Base-by-base conservation (phyloP, 1,140 invertebrate genomes). In the Atta texana region DNA sequence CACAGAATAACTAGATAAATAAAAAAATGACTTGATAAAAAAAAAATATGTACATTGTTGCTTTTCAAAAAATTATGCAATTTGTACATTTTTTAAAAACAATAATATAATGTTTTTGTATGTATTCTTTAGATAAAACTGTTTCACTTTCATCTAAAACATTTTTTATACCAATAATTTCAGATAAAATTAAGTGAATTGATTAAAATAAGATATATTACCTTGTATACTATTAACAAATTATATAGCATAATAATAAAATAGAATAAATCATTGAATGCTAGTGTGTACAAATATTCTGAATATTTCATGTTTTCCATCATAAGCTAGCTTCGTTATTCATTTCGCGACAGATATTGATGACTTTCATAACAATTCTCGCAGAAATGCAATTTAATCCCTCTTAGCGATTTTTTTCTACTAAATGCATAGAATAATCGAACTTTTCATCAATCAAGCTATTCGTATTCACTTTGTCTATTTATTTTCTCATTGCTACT, bases 401-500 rank as follows among this genome's bases (percentile, higher is more conserved):
- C 59, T 28, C 57, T 78, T 69, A 82, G n/a, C 34, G 55, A 85
- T 74, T 89, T 78, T 24, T 82, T 74, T 44, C 39, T 31, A 69
- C 55, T 76, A 86, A 87, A 89, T 61, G 87, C 90, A 82, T 86
- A 86, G 78, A 86, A 63, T 71, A 44, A 84, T 84, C 55, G 80
- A 84, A 84, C 69, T 75, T 28, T 84, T 75, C 80, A 84, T 84
- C 80, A 61, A 84, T 75, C 80, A 84, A 84, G 55, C 55, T 28
- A 84, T 84, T 84, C 80, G 24, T 74, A 74, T 84, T 69, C 55
- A 61, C 69, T 84, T 75, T 75, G 80, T 61, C 55, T 28, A 61
- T 39, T 84, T 84, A 84, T 84, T 84, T 84, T n/a, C 80, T 74
- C 80, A 57, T 74, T 63, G 55, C 69, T 59, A 61, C 69, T 84